phyloP scores from a whole-genome alignment of 2,797 vertebrate genomes.

The Podarcis lilfordi region DNA sequence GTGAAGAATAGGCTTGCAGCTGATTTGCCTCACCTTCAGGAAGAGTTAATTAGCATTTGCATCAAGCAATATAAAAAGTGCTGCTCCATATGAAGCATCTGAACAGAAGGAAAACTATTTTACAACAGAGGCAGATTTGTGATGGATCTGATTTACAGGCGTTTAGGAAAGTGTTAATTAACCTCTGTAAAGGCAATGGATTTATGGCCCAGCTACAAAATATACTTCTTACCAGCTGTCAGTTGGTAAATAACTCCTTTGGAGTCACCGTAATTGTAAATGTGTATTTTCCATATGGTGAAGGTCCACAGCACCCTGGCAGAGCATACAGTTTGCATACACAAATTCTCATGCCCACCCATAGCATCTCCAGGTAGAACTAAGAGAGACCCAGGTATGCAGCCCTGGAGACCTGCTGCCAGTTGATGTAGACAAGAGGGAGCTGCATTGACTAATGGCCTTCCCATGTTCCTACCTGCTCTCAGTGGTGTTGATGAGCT shows the following conservation, averaged over 20 bases:
- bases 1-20: not conserved
- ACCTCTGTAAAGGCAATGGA: conserved; percentile 28
- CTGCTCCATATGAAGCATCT: not conserved
- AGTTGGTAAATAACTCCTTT: not conserved
- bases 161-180: conserved; percentile 27
- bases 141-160: conserved; percentile 5
- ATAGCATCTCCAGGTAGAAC: not conserved
- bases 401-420: not conserved
- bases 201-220: conserved; percentile 29
- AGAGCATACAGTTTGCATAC: not conserved
- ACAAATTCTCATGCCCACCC: not conserved
- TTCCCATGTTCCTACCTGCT: not conserved
- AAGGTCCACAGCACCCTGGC: not conserved
- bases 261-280: conserved; percentile 8
- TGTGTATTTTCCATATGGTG: not conserved
- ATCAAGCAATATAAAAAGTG: not conserved
- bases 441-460: not conserved
- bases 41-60: conserved; percentile 16
- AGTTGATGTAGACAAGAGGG: not conserved
- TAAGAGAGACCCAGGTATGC: not conserved
- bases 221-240: conserved; percentile 30
- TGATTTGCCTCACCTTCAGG: not conserved
- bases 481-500: not conserved
- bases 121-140: not conserved
- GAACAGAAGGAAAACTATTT: not conserved